Evolutionary conservation across 2,113 vertebrate species (phyloP).

Genomic region (Gambusia affinis): DNA sequence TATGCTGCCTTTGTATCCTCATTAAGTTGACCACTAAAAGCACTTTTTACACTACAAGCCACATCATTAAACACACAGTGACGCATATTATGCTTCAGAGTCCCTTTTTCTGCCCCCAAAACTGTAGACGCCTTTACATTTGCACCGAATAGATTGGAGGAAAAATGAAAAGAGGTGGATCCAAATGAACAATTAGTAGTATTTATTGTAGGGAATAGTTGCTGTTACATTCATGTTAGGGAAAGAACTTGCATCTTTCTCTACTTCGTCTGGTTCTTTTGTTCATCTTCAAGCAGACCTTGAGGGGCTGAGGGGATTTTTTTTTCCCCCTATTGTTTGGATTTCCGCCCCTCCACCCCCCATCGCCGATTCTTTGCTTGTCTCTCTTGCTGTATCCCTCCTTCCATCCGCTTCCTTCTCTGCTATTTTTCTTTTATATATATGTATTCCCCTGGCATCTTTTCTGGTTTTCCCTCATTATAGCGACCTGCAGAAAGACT

Average conservation of each 20-base stretch:
- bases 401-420: slow-evolving; percentile 34
- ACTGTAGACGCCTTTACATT: background rate
- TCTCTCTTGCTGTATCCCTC: slow-evolving; percentile 41
- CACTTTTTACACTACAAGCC: background rate
- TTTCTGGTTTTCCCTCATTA: slow-evolving; percentile 59
- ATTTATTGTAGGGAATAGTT: background rate
- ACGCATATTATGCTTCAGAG: background rate
- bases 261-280: background rate
- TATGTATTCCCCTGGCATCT: slow-evolving; percentile 18
- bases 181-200: background rate
- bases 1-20: no score
- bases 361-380: slow-evolving; percentile 26
- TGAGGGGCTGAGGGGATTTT: slow-evolving; percentile 5
- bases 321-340: slow-evolving; percentile 56
- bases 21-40: background rate
- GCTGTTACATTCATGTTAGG: no score
- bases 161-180: background rate
- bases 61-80: background rate
- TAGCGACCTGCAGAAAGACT: slow-evolving; percentile 26
- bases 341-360: slow-evolving; percentile 28
- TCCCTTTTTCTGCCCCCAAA: no score
- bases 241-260: no score
- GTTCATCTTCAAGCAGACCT: slow-evolving; percentile 15
- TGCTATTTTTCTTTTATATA: slow-evolving; percentile 12
- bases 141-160: background rate